phyloP scores from a whole-genome alignment of 1,140 invertebrate species.

The Oncopodura yosiiana region DNA sequence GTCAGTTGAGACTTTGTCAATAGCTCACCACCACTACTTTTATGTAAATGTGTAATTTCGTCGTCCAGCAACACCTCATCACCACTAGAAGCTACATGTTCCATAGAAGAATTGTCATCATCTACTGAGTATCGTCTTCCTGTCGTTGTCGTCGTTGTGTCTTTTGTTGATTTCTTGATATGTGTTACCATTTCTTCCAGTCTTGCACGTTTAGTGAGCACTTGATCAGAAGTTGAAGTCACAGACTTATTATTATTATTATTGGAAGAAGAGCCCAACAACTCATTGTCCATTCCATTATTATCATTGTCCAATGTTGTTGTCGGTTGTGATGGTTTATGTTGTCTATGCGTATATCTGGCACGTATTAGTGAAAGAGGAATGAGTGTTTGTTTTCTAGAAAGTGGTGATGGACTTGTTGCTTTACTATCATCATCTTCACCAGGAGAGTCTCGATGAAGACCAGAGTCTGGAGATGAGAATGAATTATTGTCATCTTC shows the following conservation, averaged over 20 bases:
- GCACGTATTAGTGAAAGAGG: slow-evolving; percentile 33
- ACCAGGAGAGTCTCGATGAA: slow-evolving; percentile 33
- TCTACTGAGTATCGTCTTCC: slow-evolving; percentile 29
- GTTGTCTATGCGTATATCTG: slow-evolving; percentile 23
- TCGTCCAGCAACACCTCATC: slow-evolving; percentile 24
- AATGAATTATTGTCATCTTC: slow-evolving; percentile 25
- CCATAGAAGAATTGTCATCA: slow-evolving; percentile 31
- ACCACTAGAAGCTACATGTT: slow-evolving; percentile 26
- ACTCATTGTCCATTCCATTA: neutral
- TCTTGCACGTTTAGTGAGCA: slow-evolving; percentile 31
- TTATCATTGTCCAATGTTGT: neutral
- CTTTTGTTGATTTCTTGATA: slow-evolving; percentile 26
- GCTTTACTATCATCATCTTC: slow-evolving; percentile 30
- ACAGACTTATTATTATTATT: slow-evolving; percentile 4
- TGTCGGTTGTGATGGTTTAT: neutral
- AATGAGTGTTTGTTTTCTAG: slow-evolving; percentile 24
- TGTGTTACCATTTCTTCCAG: slow-evolving; percentile 35
- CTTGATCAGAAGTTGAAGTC: slow-evolving; percentile 5
- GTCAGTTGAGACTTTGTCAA: neutral
- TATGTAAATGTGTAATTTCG: slow-evolving; percentile 11
- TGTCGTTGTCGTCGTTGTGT: slow-evolving; percentile 3
- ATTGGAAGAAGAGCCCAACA: neutral
- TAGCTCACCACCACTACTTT: neutral
- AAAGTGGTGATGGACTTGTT: slow-evolving; percentile 7
- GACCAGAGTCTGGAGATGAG: slow-evolving; percentile 32